Conservation (phyloP, 37 sponge, comb jelly and placozoan genomes). For the Aplysina aerophoba region DNA sequence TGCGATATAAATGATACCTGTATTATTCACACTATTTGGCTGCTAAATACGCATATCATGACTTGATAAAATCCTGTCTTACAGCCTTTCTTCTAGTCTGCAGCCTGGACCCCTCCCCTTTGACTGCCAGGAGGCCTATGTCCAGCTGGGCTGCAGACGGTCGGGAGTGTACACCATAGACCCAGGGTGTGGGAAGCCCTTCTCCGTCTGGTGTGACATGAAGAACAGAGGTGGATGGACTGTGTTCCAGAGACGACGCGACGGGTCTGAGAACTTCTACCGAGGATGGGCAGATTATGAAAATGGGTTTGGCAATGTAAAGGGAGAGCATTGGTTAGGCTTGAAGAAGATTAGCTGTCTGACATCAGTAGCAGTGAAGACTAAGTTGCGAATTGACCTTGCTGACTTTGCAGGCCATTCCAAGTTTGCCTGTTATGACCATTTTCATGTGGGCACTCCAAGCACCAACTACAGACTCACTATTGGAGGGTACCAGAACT, state of each 20-base stretch:
- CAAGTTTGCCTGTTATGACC: constrained; percentile 9
- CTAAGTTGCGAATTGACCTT: constrained; percentile 17
- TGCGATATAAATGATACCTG: too few relatives aligned
- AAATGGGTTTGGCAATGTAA: constrained; percentile 20
- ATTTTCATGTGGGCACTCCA: constrained; percentile 14
- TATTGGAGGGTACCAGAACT: not conserved
- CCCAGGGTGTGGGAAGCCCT: not conserved
- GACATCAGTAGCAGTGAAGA: not conserved
- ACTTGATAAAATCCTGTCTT: too few relatives aligned
- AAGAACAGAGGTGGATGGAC: not conserved
- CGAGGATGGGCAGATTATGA: constrained; percentile 34
- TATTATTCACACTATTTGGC: too few relatives aligned
- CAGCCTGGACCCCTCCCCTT: too few relatives aligned
- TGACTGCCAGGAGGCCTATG: constrained; percentile 3
- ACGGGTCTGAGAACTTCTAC: constrained; percentile 37
- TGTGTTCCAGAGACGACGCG: constrained; percentile 33
- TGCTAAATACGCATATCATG: too few relatives aligned
- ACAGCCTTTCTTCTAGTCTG: too few relatives aligned
- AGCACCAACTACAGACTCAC: not conserved
- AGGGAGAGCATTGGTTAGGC: constrained; percentile 32
- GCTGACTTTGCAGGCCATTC: not conserved
- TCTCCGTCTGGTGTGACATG: constrained; percentile 10
- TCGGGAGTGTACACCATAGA: constrained; percentile 36
- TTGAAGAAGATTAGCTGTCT: constrained; percentile 22
- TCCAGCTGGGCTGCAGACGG: not conserved